Percentiles rank a stretch among this genome's conserved stretches.
These are phyloP conservation scores for Phocides pigmalion DNA, from an alignment of 1,140 invertebrate genomes.

Conservation along the genomic window DNA sequence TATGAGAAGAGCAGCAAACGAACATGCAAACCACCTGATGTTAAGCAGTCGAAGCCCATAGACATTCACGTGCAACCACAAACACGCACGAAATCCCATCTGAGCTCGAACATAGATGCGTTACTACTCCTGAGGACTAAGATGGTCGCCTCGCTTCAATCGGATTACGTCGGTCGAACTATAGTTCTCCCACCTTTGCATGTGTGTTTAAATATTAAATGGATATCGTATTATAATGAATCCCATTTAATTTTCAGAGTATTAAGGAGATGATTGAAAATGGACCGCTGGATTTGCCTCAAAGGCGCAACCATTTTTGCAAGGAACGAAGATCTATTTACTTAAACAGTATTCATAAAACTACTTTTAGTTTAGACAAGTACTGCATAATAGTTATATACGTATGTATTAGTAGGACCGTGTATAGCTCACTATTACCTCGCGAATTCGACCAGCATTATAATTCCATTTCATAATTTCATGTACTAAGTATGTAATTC, in stretches of 20 bases:
- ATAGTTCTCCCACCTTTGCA: too few species aligned
- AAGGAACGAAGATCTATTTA: slow-evolving; percentile 79
- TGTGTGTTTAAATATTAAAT: too few species aligned
- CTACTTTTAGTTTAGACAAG: slow-evolving; percentile 72
- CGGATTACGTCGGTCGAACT: too few species aligned
- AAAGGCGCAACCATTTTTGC: slow-evolving; percentile 55
- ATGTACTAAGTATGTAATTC: slow-evolving; percentile 18
- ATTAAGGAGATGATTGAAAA: slow-evolving; percentile 55
- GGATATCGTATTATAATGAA: too few species aligned
- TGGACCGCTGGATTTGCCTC: slow-evolving; percentile 49
- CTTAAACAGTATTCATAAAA: slow-evolving; percentile 79
- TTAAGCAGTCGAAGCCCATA: too few species aligned
- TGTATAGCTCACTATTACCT: slow-evolving; percentile 65
- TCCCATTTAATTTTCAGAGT: slow-evolving; percentile 61
- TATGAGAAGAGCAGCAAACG: too few species aligned
- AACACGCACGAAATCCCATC: too few species aligned
- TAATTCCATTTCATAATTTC: slow-evolving; percentile 29
- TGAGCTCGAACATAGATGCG: too few species aligned
- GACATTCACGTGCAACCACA: too few species aligned
- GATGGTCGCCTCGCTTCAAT: too few species aligned
- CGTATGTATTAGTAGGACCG: slow-evolving; percentile 44
- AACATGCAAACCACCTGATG: too few species aligned
- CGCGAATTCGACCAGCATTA: slow-evolving; percentile 56
- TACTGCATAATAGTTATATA: slow-evolving; percentile 54
- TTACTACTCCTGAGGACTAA: too few species aligned